Conservation (phyloP, 2,113 vertebrate genomes). For the Caranx ignobilis region DNA sequence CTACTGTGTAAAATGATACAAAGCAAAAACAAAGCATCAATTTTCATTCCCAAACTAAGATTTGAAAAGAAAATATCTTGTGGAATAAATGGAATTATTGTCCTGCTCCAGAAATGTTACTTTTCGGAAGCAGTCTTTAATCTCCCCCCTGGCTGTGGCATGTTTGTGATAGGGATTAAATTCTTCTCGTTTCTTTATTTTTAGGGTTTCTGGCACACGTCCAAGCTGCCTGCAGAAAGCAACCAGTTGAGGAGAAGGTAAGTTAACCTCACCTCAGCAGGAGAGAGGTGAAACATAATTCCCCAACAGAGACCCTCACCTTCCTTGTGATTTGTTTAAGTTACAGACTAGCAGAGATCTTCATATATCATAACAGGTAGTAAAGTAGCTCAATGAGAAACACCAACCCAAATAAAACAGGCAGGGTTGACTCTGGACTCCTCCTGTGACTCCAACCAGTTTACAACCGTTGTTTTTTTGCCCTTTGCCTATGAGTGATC, state of each 20-base stretch:
- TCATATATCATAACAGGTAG: conserved; percentile 75
- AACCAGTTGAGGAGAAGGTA: conserved; percentile 40
- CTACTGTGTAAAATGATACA: conserved; percentile 79
- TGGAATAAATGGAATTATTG: conserved; percentile 75
- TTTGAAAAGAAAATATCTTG: conserved; percentile 58
- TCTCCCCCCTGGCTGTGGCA: conserved; percentile 60
- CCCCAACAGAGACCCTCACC: conserved; percentile 62
- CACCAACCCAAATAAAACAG: conserved; percentile 68
- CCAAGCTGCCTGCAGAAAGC: conserved; percentile 61
- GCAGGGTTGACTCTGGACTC: conserved; percentile 45
- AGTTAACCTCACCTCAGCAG: conserved; percentile 39
- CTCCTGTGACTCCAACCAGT: conserved; percentile 32
- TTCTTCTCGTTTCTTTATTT: conserved; percentile 77
- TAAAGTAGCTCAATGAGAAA: conserved; percentile 65
- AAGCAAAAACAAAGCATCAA: conserved; percentile 75
- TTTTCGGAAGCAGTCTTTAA: conserved; percentile 74
- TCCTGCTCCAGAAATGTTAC: conserved; percentile 63
- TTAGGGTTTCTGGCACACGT: conserved; percentile 72
- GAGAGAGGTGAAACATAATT: conserved; percentile 63
- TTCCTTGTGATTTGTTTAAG: conserved; percentile 67
- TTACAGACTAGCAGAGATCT: conserved; percentile 53
- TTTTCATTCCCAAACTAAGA: conserved; percentile 64
- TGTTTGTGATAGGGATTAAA: conserved; percentile 72
- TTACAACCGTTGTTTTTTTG: conserved; percentile 43
- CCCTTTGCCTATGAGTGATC: conserved; percentile 41